phyloP scores from a whole-genome alignment of 2,888 invertebrate species.

The Sturmia bella region DNA sequence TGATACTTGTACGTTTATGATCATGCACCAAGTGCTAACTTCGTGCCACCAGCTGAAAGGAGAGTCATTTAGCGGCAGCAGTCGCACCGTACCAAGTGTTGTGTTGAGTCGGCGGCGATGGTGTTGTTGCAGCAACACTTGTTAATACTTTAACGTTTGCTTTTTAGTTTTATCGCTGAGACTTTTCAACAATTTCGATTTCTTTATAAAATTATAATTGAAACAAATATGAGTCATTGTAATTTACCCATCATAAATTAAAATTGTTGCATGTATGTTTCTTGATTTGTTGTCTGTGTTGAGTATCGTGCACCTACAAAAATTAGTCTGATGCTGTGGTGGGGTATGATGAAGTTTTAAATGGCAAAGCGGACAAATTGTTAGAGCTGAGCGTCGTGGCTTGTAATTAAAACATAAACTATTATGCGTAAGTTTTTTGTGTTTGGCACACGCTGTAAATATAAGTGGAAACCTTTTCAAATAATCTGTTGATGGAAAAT shows the following conservation, averaged over 20 bases:
- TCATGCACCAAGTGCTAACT: slow-evolving; percentile 24
- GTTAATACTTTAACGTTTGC: slow-evolving; percentile 23
- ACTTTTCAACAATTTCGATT: slow-evolving; percentile 39
- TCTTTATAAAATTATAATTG: slow-evolving; percentile 54
- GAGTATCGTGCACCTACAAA: slow-evolving; percentile 59
- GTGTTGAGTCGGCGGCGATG: slow-evolving; percentile 44
- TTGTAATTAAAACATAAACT: no score
- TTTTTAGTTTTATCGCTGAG: slow-evolving; percentile 24
- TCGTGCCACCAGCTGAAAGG: slow-evolving; percentile 13
- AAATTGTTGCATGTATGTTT: slow-evolving; percentile 53
- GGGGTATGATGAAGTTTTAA: neutral
- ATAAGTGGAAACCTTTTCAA: no score
- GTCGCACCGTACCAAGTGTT: slow-evolving; percentile 23
- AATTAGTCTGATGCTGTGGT: slow-evolving; percentile 38
- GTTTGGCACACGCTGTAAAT: no score
- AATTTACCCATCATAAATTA: slow-evolving; percentile 42
- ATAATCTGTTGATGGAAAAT: no score
- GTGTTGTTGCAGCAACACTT: slow-evolving; percentile 43
- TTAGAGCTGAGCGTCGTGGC: no score
- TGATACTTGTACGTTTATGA: slow-evolving; percentile 45
- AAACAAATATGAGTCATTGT: slow-evolving; percentile 58
- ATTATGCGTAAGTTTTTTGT: no score
- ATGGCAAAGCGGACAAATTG: neutral
- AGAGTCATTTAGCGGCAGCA: slow-evolving; percentile 28
- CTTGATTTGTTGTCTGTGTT: slow-evolving; percentile 34